Base-by-base conservation (phyloP, 2,113 vertebrate genomes). In the Urocynchramus pylzowi region DNA sequence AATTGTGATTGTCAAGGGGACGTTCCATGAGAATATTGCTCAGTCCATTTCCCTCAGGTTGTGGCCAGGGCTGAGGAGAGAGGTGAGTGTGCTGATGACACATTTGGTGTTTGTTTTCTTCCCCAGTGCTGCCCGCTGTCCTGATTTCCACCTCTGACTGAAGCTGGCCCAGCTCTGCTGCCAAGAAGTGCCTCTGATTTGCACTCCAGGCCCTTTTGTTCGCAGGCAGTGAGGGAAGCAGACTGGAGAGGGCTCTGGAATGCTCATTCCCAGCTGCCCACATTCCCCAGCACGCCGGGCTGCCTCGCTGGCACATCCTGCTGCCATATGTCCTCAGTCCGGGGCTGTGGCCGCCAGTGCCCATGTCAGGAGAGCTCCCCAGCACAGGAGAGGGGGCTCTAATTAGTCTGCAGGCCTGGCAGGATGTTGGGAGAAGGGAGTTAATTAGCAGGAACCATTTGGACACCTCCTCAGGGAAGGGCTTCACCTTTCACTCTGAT, bases 361-460 rank as follows among this genome's bases (percentile, higher is more conserved):
- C 84, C 47, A 4, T 18, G 84, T 30, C 90, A 88, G 71, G 52
- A 83, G 16, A 50, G 47, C 79, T 88, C 76, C 76, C 80, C 87
- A 37, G 76, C 67, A 15, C 3, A 42, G 52, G 70, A 94, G 27
- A 47, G 35, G 89, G 91, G 37, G 4, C 69, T 80, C 93, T 94
- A 56, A 89, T 95, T 75, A 92, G 59, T n/a, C 79, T 73, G 71
- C 82, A 82, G 49, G 70, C 65, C 71, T 93, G 82, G 78, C 93
- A 81, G 85, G 71, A 5, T 41, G 44, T 15, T 86, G 71, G 70
- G 90, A 92, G 81, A 8, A 63, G 60, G 60, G 44, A 54, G 56
- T 70, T 93, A 84, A 93, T 96, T 81, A 95, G 65, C 79, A 50
- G 69, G 37, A 75, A 68, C 53, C 56, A 4, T 64, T 85, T 49